Base-by-base conservation (phyloP, 1,140 invertebrate genomes). In the Probaryconus sp. region DNA sequence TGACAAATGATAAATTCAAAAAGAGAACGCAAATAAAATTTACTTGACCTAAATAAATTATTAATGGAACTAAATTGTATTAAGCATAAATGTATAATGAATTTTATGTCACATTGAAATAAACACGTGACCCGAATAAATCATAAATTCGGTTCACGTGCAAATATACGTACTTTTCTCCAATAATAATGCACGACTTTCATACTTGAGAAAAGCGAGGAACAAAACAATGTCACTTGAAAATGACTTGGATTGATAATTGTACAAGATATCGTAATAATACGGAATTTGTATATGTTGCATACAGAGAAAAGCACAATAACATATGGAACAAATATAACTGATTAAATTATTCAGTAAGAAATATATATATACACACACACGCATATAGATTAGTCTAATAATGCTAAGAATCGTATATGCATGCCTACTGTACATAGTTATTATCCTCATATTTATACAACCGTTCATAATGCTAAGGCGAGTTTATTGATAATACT, bases 11-110 rank as follows among this genome's bases (percentile, higher is more conserved):
- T n/a, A n/a, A n/a, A n/a, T 28, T 6, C 30, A 31, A 35, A 24
- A 21, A 17, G 24, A 14, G 55, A 40, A 28, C 53, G 37, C 51
- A 60, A 71, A 71, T 71, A 48, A 63, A 56, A 71, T 48, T 72
- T 72, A 60, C 51, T 60, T 40, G 69, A 65, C 51, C 69, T 47
- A 55, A 55, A 48, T 72, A 43, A 72, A 72, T 65, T 53, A 64
- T 64, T 58, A 53, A 58, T 51, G 10, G 37, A 30, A 13, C 18
- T 20, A 20, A 53, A 72, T 72, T 65, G 64, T 71, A 71, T 71
- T 58, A 58, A 58, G 38, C 58, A 64, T 58, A 42, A 63, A 63
- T 70, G 63, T 70, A 11, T 18, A 42, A 17, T 31, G 42, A 33
- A 56, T 60, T 61, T 69, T 61, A 45, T 37, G 38, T 10, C 55